Conservation (phyloP, 1,140 invertebrate species). For the Euwallacea similis region DNA sequence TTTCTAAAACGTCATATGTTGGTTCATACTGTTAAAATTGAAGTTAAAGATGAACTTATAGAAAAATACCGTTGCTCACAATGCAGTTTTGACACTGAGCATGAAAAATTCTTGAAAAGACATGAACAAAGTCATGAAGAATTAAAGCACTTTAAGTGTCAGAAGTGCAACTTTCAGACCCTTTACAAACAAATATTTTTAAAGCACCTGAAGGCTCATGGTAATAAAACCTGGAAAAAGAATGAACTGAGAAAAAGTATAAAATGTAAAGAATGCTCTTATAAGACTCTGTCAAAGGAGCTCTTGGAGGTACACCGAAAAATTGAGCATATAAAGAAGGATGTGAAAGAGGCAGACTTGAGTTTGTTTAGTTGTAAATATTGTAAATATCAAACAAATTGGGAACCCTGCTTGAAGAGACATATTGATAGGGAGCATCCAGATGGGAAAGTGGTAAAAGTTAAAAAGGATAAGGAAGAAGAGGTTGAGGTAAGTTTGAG, state of each 20-base stretch:
- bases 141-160: conserved; percentile 16
- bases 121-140: conserved; percentile 27
- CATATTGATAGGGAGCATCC: conserved; percentile 31
- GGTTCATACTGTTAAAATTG: conserved; percentile 26
- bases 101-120: conserved; percentile 31
- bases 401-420: conserved; percentile 35
- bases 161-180: conserved; percentile 31
- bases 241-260: conserved; percentile 8
- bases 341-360: background rate
- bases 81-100: conserved; percentile 29
- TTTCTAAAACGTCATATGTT: conserved; percentile 32
- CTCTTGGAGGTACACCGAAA: conserved; percentile 28
- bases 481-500: background rate
- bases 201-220: conserved; percentile 24
- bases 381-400: conserved; percentile 35
- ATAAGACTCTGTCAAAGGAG: conserved; percentile 19
- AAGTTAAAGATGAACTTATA: conserved; percentile 14
- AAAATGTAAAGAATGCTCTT: conserved; percentile 28
- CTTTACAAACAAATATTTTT: conserved; percentile 29
- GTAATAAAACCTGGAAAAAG: conserved; percentile 7
- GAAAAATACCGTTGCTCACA: conserved; percentile 21
- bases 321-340: conserved; percentile 15
- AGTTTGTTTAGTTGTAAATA: conserved; percentile 27
- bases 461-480: conserved; percentile 16
- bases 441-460: conserved; percentile 3